Percentiles rank a stretch among this genome's conserved stretches.
These are phyloP conservation scores for Aspidiotus destructor DNA, from an alignment of 2,888 invertebrate genomes.

Conservation along the genomic window DNA sequence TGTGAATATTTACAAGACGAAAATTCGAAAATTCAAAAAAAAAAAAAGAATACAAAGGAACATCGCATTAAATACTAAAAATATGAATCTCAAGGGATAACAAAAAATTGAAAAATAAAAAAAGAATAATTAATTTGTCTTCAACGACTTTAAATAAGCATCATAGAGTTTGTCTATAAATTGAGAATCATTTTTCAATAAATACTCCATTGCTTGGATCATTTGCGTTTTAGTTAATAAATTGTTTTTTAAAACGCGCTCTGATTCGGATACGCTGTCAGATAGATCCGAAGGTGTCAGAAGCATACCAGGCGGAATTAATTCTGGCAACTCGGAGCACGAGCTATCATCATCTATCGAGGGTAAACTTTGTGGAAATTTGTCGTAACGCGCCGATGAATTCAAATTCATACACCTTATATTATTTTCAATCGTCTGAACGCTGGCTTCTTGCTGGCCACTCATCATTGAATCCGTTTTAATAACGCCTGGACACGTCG, in stretches of 20 bases:
- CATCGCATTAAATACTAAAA: background rate
- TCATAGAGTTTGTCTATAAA: constrained; percentile 84
- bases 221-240: constrained; percentile 72
- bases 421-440: constrained; percentile 15
- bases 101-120: constrained; percentile 5
- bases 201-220: constrained; percentile 76
- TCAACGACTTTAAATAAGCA: constrained; percentile 73
- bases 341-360: background rate
- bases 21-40: background rate
- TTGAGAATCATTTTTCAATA: constrained; percentile 75
- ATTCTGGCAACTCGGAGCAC: constrained; percentile 14
- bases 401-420: constrained; percentile 13
- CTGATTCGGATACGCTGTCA: background rate
- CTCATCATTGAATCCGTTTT: background rate
- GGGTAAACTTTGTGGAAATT: constrained; percentile 4
- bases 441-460: background rate
- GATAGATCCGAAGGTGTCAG: constrained; percentile 5
- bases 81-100: background rate
- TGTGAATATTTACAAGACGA: background rate
- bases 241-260: background rate
- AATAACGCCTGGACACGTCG: background rate
- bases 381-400: background rate
- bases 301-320: constrained; percentile 26
- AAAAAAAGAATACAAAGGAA: background rate
- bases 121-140: constrained; percentile 3